Evolutionary conservation across 2,113 vertebrate genomes (phyloP).

Genomic region (Equus przewalskii): DNA sequence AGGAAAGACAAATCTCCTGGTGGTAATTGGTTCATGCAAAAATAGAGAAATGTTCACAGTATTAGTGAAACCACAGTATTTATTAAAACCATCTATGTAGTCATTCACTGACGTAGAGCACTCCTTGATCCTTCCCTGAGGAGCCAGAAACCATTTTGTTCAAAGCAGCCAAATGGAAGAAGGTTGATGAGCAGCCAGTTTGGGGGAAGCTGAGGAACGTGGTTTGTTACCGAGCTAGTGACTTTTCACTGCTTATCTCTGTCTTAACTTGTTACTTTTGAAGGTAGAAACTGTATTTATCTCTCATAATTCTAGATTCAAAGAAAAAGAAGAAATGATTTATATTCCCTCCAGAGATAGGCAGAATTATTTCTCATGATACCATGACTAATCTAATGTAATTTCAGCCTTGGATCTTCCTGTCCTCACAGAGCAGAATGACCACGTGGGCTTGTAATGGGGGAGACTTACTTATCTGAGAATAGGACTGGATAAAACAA

Average conservation of each 20-base stretch:
- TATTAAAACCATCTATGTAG: neutral
- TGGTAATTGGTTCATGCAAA: slow-evolving; percentile 49
- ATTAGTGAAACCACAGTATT: neutral
- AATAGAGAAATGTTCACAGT: neutral
- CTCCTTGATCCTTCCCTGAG: neutral
- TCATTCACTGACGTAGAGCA: neutral
- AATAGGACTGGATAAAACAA: neutral
- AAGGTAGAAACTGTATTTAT: neutral
- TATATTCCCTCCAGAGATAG: neutral
- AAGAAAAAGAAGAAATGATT: neutral
- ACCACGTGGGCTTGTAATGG: fast-evolving
- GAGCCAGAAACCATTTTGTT: neutral
- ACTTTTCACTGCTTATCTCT: neutral
- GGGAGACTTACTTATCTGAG: neutral
- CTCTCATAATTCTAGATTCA: neutral
- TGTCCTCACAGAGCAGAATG: neutral
- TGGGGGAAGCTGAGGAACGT: neutral
- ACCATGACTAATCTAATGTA: neutral
- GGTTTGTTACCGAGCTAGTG: neutral
- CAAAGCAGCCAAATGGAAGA: neutral
- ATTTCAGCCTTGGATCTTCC: neutral
- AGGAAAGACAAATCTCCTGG: neutral
- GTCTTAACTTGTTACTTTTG: neutral
- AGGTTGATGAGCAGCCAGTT: neutral
- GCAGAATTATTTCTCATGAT: neutral